Percentiles rank a stretch among this genome's conserved stretches.
phyloP scores from a whole-genome alignment of 2,888 invertebrate genomes.

The Steinernema carpocapsae region DNA sequence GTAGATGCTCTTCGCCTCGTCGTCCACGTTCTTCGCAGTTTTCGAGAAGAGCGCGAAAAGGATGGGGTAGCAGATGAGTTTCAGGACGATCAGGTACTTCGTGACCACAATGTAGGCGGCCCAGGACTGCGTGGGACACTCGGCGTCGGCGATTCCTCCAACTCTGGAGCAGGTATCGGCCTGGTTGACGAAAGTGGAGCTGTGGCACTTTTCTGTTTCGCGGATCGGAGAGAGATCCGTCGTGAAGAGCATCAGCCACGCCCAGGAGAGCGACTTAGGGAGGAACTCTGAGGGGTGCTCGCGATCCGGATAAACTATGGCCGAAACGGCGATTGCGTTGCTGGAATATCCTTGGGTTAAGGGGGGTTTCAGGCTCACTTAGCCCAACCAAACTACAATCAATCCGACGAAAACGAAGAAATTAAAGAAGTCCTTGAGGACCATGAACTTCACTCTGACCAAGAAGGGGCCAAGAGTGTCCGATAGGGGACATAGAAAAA shows the following conservation, averaged over 20 bases:
- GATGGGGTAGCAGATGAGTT: slow-evolving; percentile 69
- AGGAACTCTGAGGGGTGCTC: slow-evolving; percentile 64
- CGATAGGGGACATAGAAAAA: slow-evolving; percentile 70
- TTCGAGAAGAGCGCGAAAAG: slow-evolving; percentile 69
- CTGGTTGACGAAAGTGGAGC: slow-evolving; percentile 33
- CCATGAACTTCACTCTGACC: slow-evolving; percentile 71
- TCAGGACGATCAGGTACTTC: slow-evolving; percentile 64
- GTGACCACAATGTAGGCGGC: slow-evolving; percentile 56
- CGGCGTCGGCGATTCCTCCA: slow-evolving; percentile 55
- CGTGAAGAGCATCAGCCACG: slow-evolving; percentile 71
- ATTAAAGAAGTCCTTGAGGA: slow-evolving; percentile 66
- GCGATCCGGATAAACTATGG: slow-evolving; percentile 71
- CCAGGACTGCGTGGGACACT: slow-evolving; percentile 54
- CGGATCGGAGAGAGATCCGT: slow-evolving; percentile 66
- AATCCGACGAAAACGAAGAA: slow-evolving; percentile 62
- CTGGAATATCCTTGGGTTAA: slow-evolving; percentile 45
- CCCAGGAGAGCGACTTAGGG: slow-evolving; percentile 69
- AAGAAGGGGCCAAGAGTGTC: slow-evolving; percentile 71
- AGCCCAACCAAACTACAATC: slow-evolving; percentile 55
- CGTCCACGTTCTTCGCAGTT: slow-evolving; percentile 64
- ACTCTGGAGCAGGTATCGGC: slow-evolving; percentile 52
- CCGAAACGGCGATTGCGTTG: slow-evolving; percentile 69
- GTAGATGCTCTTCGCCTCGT: slow-evolving; percentile 69
- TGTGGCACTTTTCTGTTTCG: slow-evolving; percentile 38
- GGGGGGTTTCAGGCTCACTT: background rate